phyloP scores from a whole-genome alignment of 2,797 vertebrate genomes.

The Danio kyathit region DNA sequence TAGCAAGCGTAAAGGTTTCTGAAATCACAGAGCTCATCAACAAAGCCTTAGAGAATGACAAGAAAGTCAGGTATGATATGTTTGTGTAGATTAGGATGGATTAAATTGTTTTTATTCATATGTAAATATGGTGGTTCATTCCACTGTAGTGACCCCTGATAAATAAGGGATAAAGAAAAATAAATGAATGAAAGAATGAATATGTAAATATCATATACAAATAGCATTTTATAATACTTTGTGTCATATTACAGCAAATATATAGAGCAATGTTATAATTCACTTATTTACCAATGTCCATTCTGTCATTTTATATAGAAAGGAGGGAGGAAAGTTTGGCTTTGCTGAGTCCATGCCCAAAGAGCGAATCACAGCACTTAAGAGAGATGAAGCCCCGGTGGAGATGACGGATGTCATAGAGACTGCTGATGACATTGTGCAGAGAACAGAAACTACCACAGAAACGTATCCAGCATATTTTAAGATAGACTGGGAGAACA shows the following conservation, averaged over 20 bases:
- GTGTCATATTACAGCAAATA: not conserved
- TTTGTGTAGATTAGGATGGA: not conserved
- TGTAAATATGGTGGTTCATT: no score
- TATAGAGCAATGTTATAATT: not conserved
- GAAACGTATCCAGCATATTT: constrained; percentile 81
- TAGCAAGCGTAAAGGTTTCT: constrained; percentile 93
- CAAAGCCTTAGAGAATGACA: constrained; percentile 92
- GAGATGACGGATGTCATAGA: constrained; percentile 81
- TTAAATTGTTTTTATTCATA: no score
- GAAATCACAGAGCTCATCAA: constrained; percentile 95
- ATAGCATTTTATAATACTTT: not conserved
- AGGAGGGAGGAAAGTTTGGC: constrained; percentile 90
- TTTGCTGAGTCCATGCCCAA: constrained; percentile 92
- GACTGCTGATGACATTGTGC: constrained; percentile 83
- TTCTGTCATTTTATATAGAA: constrained; percentile 76
- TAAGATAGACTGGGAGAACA: no score
- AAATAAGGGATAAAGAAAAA: no score
- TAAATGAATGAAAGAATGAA: no score
- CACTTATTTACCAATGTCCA: no score
- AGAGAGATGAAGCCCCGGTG: constrained; percentile 82
- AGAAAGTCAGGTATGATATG: constrained; percentile 83
- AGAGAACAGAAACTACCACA: constrained; percentile 77
- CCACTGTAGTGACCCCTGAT: no score
- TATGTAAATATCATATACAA: not conserved
- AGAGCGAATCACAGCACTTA: constrained; percentile 91